Evolutionary conservation across 1,140 invertebrate species (phyloP).

Genomic region (Megalopta genalis): DNA sequence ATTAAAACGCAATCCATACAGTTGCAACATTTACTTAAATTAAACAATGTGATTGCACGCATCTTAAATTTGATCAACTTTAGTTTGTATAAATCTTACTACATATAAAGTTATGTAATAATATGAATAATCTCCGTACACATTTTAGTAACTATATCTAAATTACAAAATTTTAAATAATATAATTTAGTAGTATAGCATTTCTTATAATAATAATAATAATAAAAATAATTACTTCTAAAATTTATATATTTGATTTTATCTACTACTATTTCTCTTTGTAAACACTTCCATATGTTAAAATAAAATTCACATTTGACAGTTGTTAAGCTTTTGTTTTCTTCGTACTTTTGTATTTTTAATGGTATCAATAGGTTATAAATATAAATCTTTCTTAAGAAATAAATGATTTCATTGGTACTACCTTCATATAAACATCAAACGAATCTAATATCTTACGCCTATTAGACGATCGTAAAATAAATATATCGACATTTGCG

Average conservation of each 20-base stretch:
- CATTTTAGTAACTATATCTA: not conserved
- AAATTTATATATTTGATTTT: conserved; percentile 36
- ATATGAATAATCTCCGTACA: conserved; percentile 14
- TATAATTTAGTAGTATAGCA: not conserved
- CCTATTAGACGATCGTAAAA: conserved; percentile 3
- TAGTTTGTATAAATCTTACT: conserved; percentile 6
- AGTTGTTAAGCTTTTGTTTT: conserved; percentile 20
- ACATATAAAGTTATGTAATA: conserved; percentile 5
- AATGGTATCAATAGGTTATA: not conserved
- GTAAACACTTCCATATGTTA: conserved; percentile 8
- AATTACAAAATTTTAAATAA: conserved; percentile 2
- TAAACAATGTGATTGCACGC: not conserved
- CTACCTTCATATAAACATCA: conserved; percentile 17
- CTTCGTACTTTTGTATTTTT: conserved; percentile 9
- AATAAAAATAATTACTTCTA: conserved; percentile 20
- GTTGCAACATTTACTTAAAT: conserved; percentile 1
- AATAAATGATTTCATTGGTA: conserved; percentile 22
- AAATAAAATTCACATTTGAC: conserved; percentile 23
- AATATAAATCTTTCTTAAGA: conserved; percentile 10
- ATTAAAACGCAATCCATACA: conserved; percentile 10
- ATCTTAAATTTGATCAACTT: no score
- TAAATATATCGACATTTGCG: conserved; percentile 16
- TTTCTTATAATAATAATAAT: not conserved
- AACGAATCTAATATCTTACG: not conserved
- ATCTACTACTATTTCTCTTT: not conserved